These are phyloP conservation scores for Camelus bactrianus DNA, from an alignment of 2,113 vertebrate genomes.

Conservation along the genomic window DNA sequence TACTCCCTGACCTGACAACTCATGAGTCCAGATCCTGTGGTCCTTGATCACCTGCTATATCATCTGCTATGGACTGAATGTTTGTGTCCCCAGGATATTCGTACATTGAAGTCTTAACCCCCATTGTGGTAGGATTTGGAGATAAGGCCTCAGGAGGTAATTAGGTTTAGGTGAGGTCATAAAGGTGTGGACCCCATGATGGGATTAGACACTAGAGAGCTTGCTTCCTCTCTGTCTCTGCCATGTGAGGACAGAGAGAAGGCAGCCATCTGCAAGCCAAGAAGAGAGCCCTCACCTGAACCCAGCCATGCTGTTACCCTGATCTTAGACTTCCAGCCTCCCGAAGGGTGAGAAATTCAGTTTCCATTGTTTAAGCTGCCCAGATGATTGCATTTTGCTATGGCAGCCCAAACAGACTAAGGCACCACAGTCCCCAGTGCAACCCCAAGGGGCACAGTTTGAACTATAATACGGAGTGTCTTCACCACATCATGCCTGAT, in stretches of 20 bases:
- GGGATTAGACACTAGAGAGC: background rate
- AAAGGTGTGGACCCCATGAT: background rate
- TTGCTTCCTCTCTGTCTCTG: background rate
- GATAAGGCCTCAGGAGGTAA: background rate
- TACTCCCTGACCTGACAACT: background rate
- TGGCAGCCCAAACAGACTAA: background rate
- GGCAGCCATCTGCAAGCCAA: background rate
- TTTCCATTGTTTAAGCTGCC: background rate
- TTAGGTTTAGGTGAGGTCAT: background rate
- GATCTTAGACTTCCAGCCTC: background rate
- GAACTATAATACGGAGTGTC: background rate
- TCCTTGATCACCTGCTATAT: background rate
- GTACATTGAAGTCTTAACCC: background rate
- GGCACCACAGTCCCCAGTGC: background rate
- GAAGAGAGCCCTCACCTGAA: background rate
- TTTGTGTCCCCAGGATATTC: background rate
- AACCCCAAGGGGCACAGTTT: background rate
- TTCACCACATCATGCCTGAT: background rate
- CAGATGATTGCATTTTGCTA: background rate
- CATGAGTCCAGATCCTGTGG: background rate
- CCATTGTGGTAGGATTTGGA: background rate
- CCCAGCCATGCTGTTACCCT: background rate
- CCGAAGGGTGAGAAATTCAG: background rate
- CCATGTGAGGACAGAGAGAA: background rate
- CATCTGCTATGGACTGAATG: background rate